These are phyloP conservation scores for Cryptophagus acutangulus DNA, from an alignment of 2,888 invertebrate species.

Conservation along the genomic window DNA sequence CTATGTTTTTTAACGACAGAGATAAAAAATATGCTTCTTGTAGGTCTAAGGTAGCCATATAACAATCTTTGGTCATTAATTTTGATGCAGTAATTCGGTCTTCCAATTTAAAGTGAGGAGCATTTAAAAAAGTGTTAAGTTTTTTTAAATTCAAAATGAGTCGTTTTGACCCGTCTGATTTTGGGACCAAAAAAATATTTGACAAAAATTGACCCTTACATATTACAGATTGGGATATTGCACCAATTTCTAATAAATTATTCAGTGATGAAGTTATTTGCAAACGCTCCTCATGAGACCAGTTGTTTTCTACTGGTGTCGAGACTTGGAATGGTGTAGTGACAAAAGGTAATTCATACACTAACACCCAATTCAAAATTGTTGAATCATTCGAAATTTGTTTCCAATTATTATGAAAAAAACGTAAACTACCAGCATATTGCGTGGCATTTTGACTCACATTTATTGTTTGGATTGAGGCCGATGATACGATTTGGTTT, in stretches of 20 bases:
- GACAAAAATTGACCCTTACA: conserved; percentile 5
- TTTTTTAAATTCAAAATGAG: conserved; percentile 12
- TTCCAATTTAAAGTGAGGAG: conserved; percentile 17
- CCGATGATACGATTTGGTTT: too few relatives aligned
- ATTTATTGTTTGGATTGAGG: not conserved
- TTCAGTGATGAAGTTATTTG: not conserved
- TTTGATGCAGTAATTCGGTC: conserved; percentile 10
- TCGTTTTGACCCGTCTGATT: not conserved
- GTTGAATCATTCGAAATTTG: not conserved
- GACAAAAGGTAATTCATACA: conserved; percentile 5
- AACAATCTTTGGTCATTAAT: conserved; percentile 8
- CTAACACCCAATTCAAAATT: conserved; percentile 9
- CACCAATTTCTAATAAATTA: conserved; percentile 13
- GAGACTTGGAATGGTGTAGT: conserved; percentile 6
- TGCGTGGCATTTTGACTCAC: not conserved
- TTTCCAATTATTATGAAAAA: conserved; percentile 7
- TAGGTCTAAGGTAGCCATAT: conserved; percentile 14
- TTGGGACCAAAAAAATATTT: not conserved
- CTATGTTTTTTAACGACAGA: conserved; percentile 11
- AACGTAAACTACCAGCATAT: conserved; percentile 5
- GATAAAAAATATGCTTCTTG: conserved; percentile 19
- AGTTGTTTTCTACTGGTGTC: conserved; percentile 6
- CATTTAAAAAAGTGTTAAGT: conserved; percentile 9
- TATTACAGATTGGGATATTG: conserved; percentile 7
- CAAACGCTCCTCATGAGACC: conserved; percentile 7